Base-by-base conservation (phyloP, 2,113 vertebrate genomes). In the Tursiops truncatus region DNA sequence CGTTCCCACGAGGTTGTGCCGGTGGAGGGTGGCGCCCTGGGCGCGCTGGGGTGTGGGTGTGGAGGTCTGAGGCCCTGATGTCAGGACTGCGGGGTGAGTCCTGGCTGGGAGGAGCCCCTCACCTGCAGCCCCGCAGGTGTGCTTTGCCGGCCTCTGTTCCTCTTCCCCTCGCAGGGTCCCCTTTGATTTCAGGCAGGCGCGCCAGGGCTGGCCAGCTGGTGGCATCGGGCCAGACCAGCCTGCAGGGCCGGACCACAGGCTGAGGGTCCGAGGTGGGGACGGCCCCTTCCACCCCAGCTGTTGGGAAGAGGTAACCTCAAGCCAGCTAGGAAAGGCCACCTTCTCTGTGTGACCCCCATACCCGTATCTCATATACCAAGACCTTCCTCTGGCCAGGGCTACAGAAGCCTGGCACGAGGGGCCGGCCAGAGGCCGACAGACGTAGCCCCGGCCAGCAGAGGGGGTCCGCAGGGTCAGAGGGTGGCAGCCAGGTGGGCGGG, bases 361-460 rank as follows among this genome's bases (percentile, higher is more conserved):
- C 36, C 28, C 1, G 0, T 62, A 26, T 53, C 56, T 31, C 36
- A 2, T 31, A 7, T 0, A 5, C 44, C 31, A 38, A 17, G 70
- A 71, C 44, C 50, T 26, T 7, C 20, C 1, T 1, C 70, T 33
- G 1, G 1, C 0, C 2, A 10, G 38, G 47, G 2, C 38, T 56
- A 18, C 47, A 28, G 25, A 25, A 58, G 17, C 47, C 28, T 1
- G 15, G 28, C 1, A 0, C 28, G 60, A 68, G 31, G 56, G 25
- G 38, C 41, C 8, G 1, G 18, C 38, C 15, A 2, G 14, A 41
- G 23, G 14, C 60, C 25, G 2, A 23, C 1, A 4, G 62, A 10
- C 6, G 4, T 47, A 56, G 38, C 38, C 83, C n/a, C 9, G 26
- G n/a, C 0, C 0, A 0, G 68, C 76, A 5, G 8, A 38, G 2